Conservation (phyloP, 2,888 invertebrate species). For the Dilophus febrilis region DNA sequence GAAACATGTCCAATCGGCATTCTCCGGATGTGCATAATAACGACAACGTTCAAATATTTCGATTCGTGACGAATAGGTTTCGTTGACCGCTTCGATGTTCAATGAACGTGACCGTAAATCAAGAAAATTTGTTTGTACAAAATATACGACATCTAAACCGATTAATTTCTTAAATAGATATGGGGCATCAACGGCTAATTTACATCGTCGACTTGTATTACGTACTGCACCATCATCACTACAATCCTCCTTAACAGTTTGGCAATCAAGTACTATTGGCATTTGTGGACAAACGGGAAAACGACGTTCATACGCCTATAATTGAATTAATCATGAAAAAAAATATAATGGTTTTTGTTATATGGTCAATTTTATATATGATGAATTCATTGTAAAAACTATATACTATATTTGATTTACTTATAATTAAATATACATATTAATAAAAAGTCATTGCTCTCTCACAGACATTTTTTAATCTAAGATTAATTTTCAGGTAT, state of each 20-base stretch:
- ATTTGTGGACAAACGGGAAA: slow-evolving; percentile 90
- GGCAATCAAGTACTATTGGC: slow-evolving; percentile 82
- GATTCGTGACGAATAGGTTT: slow-evolving; percentile 72
- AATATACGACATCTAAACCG: slow-evolving; percentile 79
- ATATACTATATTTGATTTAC: too few species aligned
- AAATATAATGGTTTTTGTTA: too few species aligned
- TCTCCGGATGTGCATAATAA: slow-evolving; percentile 65
- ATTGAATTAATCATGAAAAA: too few species aligned
- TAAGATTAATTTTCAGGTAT: too few species aligned
- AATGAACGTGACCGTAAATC: slow-evolving; percentile 61
- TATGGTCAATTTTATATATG: too few species aligned
- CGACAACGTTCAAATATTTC: slow-evolving; percentile 72
- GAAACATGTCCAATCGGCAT: slow-evolving; percentile 88
- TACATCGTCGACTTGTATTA: slow-evolving; percentile 69
- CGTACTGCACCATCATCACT: slow-evolving; percentile 61
- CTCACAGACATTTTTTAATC: too few species aligned
- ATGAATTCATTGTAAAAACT: too few species aligned
- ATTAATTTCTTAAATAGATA: slow-evolving; percentile 89
- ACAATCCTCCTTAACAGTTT: slow-evolving; percentile 58
- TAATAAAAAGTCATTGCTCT: too few species aligned
- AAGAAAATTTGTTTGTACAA: slow-evolving; percentile 77
- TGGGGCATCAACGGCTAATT: slow-evolving; percentile 83
- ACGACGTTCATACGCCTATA: slow-evolving; percentile 80
- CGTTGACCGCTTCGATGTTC: slow-evolving; percentile 82
- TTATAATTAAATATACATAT: too few species aligned